These are phyloP conservation scores for Paratilapia polleni DNA, from an alignment of 2,113 vertebrate species.

Conservation along the genomic window DNA sequence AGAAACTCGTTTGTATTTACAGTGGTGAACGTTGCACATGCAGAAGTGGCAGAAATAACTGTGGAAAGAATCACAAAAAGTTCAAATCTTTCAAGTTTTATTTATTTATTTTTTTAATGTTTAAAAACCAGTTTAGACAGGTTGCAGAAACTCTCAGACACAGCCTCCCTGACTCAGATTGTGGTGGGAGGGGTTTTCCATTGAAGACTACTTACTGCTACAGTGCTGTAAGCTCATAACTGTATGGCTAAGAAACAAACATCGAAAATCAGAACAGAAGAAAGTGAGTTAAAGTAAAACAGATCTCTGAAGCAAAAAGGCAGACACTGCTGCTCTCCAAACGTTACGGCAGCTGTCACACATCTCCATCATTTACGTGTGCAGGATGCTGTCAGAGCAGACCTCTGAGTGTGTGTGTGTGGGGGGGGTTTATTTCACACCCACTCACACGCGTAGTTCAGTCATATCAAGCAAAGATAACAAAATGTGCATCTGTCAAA, in stretches of 20 bases:
- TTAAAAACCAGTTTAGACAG: not conserved
- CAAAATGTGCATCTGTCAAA: conserved; percentile 32
- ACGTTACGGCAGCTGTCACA: not conserved
- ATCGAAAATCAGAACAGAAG: not conserved
- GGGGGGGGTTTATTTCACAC: not conserved
- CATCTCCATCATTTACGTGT: conserved; percentile 9
- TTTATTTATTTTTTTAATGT: too few relatives aligned
- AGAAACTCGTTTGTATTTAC: not conserved
- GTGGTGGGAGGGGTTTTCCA: not conserved
- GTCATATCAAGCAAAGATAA: conserved; percentile 37
- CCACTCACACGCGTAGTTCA: not conserved
- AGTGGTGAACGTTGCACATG: not conserved
- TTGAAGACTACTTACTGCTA: not conserved
- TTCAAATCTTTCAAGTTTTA: too few relatives aligned
- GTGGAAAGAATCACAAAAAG: not conserved
- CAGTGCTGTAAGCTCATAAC: not conserved
- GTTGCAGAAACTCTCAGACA: not conserved
- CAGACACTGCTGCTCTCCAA: not conserved
- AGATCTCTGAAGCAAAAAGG: not conserved
- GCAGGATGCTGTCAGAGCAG: not conserved
- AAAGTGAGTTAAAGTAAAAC: not conserved
- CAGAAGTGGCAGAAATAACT: not conserved
- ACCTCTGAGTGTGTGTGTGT: not conserved
- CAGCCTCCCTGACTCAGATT: too few relatives aligned
- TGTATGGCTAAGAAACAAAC: not conserved